These are phyloP conservation scores for Cryptocheilus praepositus DNA, from an alignment of 2,888 invertebrate species.

Conservation along the genomic window DNA sequence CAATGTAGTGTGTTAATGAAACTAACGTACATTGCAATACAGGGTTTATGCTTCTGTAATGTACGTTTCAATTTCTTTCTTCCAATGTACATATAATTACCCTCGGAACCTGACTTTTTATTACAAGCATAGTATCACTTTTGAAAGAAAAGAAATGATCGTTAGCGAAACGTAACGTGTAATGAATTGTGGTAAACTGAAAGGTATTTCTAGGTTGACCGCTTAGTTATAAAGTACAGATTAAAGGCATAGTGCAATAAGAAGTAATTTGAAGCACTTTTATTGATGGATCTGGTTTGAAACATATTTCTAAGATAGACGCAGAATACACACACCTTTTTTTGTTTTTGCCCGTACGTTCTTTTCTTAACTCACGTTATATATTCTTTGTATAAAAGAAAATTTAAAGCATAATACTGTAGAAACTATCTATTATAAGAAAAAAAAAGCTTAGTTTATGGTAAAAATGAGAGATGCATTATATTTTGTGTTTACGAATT, in stretches of 20 bases:
- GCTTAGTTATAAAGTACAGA: conserved; percentile 24
- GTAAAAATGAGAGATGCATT: conserved; percentile 49
- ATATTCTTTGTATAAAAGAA: conserved; percentile 59
- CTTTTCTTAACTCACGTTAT: conserved; percentile 36
- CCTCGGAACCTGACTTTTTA: conserved; percentile 47
- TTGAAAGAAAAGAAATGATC: conserved; percentile 24
- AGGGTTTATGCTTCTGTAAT: conserved; percentile 37
- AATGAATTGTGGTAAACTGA: conserved; percentile 33
- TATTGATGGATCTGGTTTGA: conserved; percentile 13
- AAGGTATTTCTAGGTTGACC: conserved; percentile 24
- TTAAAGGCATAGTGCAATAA: conserved; percentile 45
- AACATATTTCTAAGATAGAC: conserved; percentile 15
- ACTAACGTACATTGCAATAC: conserved; percentile 28
- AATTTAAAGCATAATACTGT: conserved; percentile 57
- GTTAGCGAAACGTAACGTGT: conserved; percentile 25
- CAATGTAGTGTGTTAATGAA: conserved; percentile 15
- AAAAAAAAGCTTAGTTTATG: conserved; percentile 54
- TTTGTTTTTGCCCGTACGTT: conserved; percentile 33
- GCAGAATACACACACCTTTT: conserved; percentile 17
- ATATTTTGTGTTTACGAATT: conserved; percentile 10
- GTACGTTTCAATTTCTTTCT: conserved; percentile 42
- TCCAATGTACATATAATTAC: conserved; percentile 58
- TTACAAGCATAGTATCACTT: conserved; percentile 30
- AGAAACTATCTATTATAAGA: conserved; percentile 52
- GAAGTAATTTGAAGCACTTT: conserved; percentile 34